phyloP scores from a whole-genome alignment of 2,888 invertebrate species.

The Stomorhina lunata region DNA sequence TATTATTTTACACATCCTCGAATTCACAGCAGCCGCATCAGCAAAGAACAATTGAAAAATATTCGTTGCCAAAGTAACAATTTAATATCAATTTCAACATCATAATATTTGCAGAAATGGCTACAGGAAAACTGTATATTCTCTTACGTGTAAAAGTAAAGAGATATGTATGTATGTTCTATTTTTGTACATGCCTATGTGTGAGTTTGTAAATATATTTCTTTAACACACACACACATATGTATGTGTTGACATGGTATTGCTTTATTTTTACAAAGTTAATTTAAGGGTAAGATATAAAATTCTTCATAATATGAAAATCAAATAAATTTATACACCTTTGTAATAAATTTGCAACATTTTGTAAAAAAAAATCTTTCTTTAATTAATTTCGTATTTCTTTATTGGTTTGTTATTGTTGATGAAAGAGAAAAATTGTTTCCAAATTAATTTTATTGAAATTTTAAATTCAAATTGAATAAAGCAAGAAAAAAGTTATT shows the following conservation, averaged over 20 bases:
- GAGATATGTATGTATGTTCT: not conserved
- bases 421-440: too few relatives aligned
- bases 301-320: not conserved
- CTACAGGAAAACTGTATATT: not conserved
- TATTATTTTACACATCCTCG: not conserved
- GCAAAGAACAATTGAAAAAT: not conserved
- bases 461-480: too few relatives aligned
- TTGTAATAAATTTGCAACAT: too few relatives aligned
- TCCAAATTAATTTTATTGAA: too few relatives aligned
- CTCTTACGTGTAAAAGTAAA: not conserved
- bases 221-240: not conserved
- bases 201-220: not conserved
- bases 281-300: not conserved
- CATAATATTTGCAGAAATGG: slow-evolving; percentile 10
- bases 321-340: not conserved
- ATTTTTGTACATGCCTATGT: not conserved
- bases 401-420: too few relatives aligned
- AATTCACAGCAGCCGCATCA: not conserved
- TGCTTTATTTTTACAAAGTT: not conserved
- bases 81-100: slow-evolving; percentile 30
- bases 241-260: slow-evolving; percentile 9
- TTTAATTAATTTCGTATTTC: not conserved
- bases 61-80: slow-evolving; percentile 13
- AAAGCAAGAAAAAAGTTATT: too few relatives aligned
- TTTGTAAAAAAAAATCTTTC: too few relatives aligned